Evolutionary conservation across 2,113 vertebrate genomes (phyloP), one percentile per base, ranked within the genome.

Genomic region (Calyptomena viridis): DNA sequence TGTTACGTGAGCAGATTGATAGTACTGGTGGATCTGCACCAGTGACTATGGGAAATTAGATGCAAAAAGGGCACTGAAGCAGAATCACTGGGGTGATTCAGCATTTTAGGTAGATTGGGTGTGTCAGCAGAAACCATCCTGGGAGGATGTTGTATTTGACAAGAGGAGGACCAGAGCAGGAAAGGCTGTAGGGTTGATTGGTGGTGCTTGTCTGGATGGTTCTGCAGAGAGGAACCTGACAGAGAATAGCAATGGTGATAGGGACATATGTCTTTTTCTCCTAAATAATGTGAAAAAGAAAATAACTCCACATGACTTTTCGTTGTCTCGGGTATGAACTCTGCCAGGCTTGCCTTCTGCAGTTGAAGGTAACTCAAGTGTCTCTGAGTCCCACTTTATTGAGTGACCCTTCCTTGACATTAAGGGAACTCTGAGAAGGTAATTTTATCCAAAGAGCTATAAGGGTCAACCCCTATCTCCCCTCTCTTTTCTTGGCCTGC

Each of bases 301-400:
- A 79, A 14, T 15, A 4, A 18, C 47, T 6, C 4, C 4, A n/a
- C 6, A 8, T 89, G 9, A 30, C 9, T 68, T 69, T 25, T 44
- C 0, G 0, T 14, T 66, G 6, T 25, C 28, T 62, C 33, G 30
- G 8, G 6, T 11, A 3, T 42, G 22, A 25, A 16, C 23, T 7
- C 18, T 39, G 33, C 7, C 15, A 46, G n/a, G 62, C 16, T 63
- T 42, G 12, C 4, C 16, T 49, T 24, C 19, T 53, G 22, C 42
- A 63, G 22, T 28, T 49, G 7, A 24, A 6, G 11, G 16, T 15
- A 49, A 14, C 24, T 40, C 15, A 58, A 19, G 3, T 23, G 23
- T 30, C 9, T 46, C 4, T 10, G 14, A 40, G 0, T n/a, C 14
- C 1, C 12, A 5, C 24, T 64, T 62, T 55, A 17, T 64, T 19